phyloP scores from a whole-genome alignment of 53 echinoderm and acorn worm species.

The Temnopleurus reevesii region DNA sequence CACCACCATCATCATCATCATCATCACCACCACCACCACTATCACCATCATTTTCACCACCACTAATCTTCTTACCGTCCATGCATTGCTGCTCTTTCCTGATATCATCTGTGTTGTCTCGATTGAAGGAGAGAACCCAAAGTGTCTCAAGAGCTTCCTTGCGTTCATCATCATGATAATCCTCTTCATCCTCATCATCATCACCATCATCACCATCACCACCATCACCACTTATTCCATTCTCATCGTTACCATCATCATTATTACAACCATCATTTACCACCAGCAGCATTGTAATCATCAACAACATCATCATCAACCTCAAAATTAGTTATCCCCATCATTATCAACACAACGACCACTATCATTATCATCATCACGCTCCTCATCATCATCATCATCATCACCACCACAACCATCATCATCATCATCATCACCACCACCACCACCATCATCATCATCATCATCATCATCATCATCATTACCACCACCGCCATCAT shows the following conservation, averaged over 20 bases:
- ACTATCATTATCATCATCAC: too few relatives aligned
- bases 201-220: neutral
- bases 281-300: too few relatives aligned
- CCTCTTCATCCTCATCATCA: neutral
- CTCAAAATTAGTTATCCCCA: too few relatives aligned
- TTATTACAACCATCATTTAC: too few relatives aligned
- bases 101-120: slow-evolving; percentile 56
- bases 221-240: neutral
- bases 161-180: slow-evolving; percentile 39
- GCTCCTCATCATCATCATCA: too few relatives aligned
- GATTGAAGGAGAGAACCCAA: slow-evolving; percentile 67
- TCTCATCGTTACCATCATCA: too few relatives aligned
- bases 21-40: neutral
- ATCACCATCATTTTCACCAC: neutral
- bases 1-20: neutral
- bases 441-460: neutral
- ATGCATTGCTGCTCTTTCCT: neutral
- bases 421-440: neutral
- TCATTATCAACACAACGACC: too few relatives aligned
- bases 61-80: neutral
- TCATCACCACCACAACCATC: too few relatives aligned
- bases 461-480: neutral
- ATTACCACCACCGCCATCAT: neutral
- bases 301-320: too few relatives aligned
- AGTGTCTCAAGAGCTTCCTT: slow-evolving; percentile 45